phyloP scores from a whole-genome alignment of 2,888 invertebrate species.

The Sthenelais limicola region DNA sequence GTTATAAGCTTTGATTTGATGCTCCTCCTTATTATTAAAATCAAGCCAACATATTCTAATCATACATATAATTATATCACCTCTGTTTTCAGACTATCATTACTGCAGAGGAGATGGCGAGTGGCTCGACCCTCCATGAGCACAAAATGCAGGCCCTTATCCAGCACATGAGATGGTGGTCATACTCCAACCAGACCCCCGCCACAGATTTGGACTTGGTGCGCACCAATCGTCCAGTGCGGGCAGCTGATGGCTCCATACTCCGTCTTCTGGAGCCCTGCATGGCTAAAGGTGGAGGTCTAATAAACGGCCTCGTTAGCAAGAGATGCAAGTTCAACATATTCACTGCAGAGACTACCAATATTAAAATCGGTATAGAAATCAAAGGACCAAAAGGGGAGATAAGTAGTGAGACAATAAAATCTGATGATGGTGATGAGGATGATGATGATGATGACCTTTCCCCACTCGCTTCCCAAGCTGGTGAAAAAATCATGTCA shows the following conservation, averaged over 20 bases:
- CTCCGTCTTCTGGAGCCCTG: constrained; percentile 12
- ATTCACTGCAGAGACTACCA: constrained; percentile 42
- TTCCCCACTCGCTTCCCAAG: no score
- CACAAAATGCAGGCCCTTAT: constrained; percentile 64
- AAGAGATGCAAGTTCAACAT: constrained; percentile 67
- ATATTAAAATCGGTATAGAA: constrained; percentile 14
- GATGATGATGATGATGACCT: no score
- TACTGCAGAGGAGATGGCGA: constrained; percentile 66
- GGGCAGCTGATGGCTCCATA: constrained; percentile 9
- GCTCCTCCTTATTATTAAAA: neutral
- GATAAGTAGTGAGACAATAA: constrained; percentile 33
- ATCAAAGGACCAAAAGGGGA: constrained; percentile 25
- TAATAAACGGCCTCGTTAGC: constrained; percentile 67
- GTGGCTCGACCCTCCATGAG: constrained; percentile 50
- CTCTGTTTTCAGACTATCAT: constrained; percentile 49
- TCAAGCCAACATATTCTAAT: neutral
- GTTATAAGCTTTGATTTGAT: no score
- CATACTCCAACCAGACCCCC: neutral
- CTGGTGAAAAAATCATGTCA: no score
- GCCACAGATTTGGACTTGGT: constrained; percentile 3
- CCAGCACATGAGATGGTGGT: constrained; percentile 63
- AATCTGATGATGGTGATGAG: no score
- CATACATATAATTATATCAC: neutral
- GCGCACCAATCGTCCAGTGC: neutral
- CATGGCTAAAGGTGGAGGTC: constrained; percentile 53